These are phyloP conservation scores for Campoletis raptor DNA, from an alignment of 2,888 invertebrate genomes.

Conservation along the genomic window DNA sequence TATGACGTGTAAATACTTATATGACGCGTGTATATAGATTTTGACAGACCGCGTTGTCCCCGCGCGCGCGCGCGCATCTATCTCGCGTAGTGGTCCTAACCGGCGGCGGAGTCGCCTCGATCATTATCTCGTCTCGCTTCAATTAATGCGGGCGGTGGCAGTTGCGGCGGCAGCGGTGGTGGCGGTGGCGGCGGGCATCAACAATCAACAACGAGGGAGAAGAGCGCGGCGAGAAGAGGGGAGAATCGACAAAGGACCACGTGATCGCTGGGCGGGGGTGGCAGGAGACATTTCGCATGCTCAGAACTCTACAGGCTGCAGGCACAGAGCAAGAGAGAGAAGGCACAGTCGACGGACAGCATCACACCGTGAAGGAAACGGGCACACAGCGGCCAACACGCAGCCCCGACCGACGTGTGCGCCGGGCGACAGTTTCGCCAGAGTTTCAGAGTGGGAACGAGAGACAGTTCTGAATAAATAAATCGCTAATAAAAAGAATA, in stretches of 20 bases:
- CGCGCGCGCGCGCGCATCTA: constrained; percentile 25
- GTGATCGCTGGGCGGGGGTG: constrained; percentile 83
- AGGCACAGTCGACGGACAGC: constrained; percentile 40
- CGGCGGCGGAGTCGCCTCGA: constrained; percentile 39
- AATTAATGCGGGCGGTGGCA: constrained; percentile 60
- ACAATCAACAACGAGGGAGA: constrained; percentile 38
- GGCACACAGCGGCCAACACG: constrained; percentile 2
- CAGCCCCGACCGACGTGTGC: constrained; percentile 30
- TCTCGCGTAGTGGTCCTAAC: constrained; percentile 20
- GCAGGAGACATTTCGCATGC: constrained; percentile 84
- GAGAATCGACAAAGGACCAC: constrained; percentile 76
- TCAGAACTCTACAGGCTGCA: constrained; percentile 83
- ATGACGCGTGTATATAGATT: constrained; percentile 16
- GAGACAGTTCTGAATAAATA: neutral
- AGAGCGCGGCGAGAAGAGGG: constrained; percentile 48
- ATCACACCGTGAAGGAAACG: constrained; percentile 64
- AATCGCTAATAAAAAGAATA: neutral
- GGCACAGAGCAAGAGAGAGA: constrained; percentile 62
- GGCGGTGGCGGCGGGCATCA: constrained; percentile 10
- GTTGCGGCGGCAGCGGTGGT: constrained; percentile 22
- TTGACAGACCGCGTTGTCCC: neutral
- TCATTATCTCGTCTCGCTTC: constrained; percentile 65
- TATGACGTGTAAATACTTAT: neutral
- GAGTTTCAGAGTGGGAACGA: neutral
- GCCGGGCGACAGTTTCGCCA: constrained; percentile 21